Evolutionary conservation across 2,797 vertebrate genomes (phyloP), one percentile per base, ranked within the genome.

Genomic region (Sardinella longiceps): DNA sequence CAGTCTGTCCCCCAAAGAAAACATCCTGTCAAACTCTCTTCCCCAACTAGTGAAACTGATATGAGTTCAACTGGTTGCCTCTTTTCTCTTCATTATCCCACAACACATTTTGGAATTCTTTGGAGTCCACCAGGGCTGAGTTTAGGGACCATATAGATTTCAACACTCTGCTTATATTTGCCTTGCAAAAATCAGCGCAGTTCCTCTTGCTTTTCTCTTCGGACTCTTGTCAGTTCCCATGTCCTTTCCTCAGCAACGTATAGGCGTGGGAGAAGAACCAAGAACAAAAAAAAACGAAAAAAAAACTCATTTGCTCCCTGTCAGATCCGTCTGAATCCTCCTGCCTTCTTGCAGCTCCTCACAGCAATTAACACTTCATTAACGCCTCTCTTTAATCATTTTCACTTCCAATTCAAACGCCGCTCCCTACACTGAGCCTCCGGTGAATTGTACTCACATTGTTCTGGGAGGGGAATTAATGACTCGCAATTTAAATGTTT

Each of bases 301-400:
- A n/a, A 43, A 43, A 37, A 39, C 66, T 37, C 33, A 74, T n/a
- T 85, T 80, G 46, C 9, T 56, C 84, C 39, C 86, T 84, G 87
- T 90, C 85, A 84, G 84, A 82, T 83, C 80, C 85, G 82, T 83
- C 85, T 51, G 43, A 84, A 82, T 82, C 83, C 83, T 84, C 82
- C 86, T 87, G 83, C 87, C 86, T 88, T 86, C 80, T 80, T 84
- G 81, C 83, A 85, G 84, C 88, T 89, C 87, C 87, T 90, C 84
- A 66, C 86, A 89, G 88, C 88, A 91, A 91, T 91, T 91, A 91
- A 89, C 90, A 90, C 88, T 91, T 91, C 85, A 91, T 91, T 91
- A 89, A 86, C 87, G 87, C 85, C 87, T 83, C 89, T 89, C 89
- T 90, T 91, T 90, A 88, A 90, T 90, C 90, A 90, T 91, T 91